phyloP scores from a whole-genome alignment of 2,888 invertebrate genomes.

The Vesta saturnalis region DNA sequence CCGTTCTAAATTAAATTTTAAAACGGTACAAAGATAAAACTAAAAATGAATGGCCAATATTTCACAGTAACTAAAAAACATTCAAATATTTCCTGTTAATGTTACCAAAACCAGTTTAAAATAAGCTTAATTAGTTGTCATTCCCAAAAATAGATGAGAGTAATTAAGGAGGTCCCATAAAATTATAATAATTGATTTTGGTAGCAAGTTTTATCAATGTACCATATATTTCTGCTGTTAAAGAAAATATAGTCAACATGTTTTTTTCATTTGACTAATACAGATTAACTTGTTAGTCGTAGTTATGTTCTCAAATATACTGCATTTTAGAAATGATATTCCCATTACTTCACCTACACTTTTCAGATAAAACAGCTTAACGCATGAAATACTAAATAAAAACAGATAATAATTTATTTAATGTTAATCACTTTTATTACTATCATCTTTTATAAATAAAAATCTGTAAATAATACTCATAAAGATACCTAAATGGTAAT shows the following conservation, averaged over 20 bases:
- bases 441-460: background rate
- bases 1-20: slow-evolving; percentile 30
- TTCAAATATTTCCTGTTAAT: slow-evolving; percentile 38
- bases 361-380: background rate
- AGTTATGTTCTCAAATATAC: slow-evolving; percentile 20
- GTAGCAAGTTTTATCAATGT: slow-evolving; percentile 39
- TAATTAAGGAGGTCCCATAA: slow-evolving; percentile 40
- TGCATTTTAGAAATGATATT: slow-evolving; percentile 1
- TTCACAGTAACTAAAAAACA: slow-evolving; percentile 33
- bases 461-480: too few relatives aligned
- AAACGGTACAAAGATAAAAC: slow-evolving; percentile 30
- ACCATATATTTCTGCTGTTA: slow-evolving; percentile 26
- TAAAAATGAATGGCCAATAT: slow-evolving; percentile 35
- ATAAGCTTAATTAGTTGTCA: slow-evolving; percentile 40
- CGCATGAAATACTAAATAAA: background rate
- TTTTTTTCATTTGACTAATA: slow-evolving; percentile 27
- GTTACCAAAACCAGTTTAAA: slow-evolving; percentile 37
- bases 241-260: slow-evolving; percentile 26
- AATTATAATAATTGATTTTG: slow-evolving; percentile 41
- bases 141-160: slow-evolving; percentile 39
- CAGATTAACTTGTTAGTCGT: slow-evolving; percentile 17
- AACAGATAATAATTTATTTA: background rate
- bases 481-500: too few relatives aligned
- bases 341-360: background rate
- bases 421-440: too few relatives aligned